Conservation (phyloP, 2,113 vertebrate genomes). For the Neomonachus schauinslandi region DNA sequence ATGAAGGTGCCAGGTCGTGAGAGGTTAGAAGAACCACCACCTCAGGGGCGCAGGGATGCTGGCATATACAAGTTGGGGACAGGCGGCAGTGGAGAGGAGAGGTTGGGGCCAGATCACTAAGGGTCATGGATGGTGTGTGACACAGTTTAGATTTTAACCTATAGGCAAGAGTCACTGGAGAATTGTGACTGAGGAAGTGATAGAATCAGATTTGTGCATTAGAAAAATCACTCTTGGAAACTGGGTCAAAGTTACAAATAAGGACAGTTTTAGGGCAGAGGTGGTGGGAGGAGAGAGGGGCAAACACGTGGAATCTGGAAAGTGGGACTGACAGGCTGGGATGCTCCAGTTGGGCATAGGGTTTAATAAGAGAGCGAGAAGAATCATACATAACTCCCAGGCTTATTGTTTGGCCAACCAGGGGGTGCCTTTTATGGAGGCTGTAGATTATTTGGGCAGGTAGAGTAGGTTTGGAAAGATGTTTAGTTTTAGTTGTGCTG, state of each 20-base stretch:
- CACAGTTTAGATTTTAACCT: neutral
- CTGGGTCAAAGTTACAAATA: neutral
- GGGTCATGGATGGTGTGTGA: neutral
- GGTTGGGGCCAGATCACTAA: neutral
- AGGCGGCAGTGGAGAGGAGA: neutral
- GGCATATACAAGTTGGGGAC: neutral
- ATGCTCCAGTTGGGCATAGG: neutral
- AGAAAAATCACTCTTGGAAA: neutral
- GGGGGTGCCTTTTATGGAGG: neutral
- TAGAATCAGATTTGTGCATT: neutral
- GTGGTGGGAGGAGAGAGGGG: no score
- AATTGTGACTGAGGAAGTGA: neutral
- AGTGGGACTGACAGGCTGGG: neutral
- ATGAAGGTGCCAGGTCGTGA: neutral
- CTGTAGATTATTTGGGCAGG: neutral
- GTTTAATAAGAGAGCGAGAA: neutral
- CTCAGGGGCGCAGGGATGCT: neutral
- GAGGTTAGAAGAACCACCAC: neutral
- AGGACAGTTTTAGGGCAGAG: neutral
- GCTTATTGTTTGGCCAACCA: neutral
- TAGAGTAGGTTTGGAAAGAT: neutral
- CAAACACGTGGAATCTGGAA: neutral
- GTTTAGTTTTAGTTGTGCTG: neutral
- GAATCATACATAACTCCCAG: neutral
- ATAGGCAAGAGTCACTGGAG: neutral